Conservation (phyloP, 2,797 vertebrate genomes). For the Mallotus villosus region DNA sequence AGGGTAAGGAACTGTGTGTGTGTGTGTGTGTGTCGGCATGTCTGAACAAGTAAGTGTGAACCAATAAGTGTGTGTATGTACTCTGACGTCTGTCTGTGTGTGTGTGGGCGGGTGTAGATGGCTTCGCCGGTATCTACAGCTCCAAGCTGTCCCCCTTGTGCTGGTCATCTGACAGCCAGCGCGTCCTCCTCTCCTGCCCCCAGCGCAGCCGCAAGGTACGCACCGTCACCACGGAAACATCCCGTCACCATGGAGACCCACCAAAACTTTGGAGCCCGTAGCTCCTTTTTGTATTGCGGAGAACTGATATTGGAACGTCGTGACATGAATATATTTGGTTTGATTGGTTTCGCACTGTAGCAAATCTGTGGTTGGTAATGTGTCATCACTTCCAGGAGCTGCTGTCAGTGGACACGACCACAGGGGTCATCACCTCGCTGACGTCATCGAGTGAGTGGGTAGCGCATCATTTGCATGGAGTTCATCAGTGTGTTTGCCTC, state of each 20-base stretch:
- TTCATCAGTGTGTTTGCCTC: too few relatives aligned
- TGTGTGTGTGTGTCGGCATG: background rate
- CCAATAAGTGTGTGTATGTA: background rate
- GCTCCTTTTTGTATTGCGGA: background rate
- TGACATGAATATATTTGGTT: background rate
- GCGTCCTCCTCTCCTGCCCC: conserved; percentile 81
- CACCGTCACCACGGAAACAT: background rate
- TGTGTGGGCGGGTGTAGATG: conserved; percentile 66
- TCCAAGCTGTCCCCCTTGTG: conserved; percentile 80
- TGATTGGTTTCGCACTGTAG: too few relatives aligned
- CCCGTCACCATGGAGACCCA: background rate
- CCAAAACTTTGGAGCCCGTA: background rate
- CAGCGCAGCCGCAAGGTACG: conserved; percentile 89
- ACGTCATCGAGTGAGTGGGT: conserved; percentile 61
- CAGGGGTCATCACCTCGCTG: conserved; percentile 61
- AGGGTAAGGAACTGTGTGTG: conserved; percentile 69
- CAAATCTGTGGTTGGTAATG: background rate
- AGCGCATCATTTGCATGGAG: too few relatives aligned
- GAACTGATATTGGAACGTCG: background rate
- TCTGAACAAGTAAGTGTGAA: too few relatives aligned
- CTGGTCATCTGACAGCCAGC: conserved; percentile 93
- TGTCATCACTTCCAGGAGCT: conserved; percentile 52
- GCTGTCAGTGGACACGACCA: conserved; percentile 65
- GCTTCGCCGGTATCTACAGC: conserved; percentile 91
- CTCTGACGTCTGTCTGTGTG: background rate